These are phyloP conservation scores for Pan paniscus DNA, from an alignment of 2,113 vertebrate species.

Conservation along the genomic window DNA sequence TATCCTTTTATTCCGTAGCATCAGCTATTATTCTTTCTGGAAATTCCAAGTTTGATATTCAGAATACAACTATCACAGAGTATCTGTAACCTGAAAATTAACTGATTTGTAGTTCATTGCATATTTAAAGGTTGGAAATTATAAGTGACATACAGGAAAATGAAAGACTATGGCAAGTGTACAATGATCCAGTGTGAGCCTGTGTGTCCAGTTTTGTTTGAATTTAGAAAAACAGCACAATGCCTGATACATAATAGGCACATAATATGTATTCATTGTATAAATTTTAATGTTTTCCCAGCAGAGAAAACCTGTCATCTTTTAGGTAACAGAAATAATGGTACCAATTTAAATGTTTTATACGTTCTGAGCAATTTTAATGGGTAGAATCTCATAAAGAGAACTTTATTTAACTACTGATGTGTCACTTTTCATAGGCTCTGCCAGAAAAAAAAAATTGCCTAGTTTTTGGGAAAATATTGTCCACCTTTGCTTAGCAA, in stretches of 20 bases:
- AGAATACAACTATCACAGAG: not conserved
- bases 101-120: not conserved
- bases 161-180: not conserved
- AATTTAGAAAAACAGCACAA: slow-evolving; percentile 3
- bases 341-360: not conserved
- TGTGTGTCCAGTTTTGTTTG: not conserved
- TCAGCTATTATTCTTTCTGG: not conserved
- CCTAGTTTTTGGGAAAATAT: not conserved
- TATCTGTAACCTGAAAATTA: not conserved
- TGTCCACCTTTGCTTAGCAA: slow-evolving; percentile 9
- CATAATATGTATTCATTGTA: not conserved
- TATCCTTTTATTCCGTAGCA: not conserved
- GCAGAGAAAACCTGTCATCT: not conserved
- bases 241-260: not conserved
- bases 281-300: not conserved
- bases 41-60: slow-evolving; percentile 27
- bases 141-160: not conserved
- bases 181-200: not conserved
- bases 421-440: not conserved
- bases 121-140: not conserved
- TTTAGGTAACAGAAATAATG: not conserved
- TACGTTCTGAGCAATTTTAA: not conserved
- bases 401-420: not conserved
- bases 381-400: not conserved
- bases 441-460: not conserved